Conservation (phyloP, 2,888 invertebrate species). For the Darwinula stevensoni region DNA sequence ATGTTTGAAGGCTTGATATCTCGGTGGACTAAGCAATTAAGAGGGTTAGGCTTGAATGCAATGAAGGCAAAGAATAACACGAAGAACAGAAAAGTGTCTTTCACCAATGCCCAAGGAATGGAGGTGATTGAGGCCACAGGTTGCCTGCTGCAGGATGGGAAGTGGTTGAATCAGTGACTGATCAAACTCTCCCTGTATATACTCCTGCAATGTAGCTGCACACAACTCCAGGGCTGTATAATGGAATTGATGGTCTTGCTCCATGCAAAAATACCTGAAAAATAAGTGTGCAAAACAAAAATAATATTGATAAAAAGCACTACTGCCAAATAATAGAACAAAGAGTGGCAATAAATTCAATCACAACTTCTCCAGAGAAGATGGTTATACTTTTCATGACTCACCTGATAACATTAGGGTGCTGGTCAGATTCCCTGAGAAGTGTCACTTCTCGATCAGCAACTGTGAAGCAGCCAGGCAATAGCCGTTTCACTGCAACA, state of each 20-base stretch:
- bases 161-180: slow-evolving; percentile 26
- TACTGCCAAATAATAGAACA: too few relatives aligned
- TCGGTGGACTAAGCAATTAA: slow-evolving; percentile 39
- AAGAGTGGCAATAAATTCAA: too few relatives aligned
- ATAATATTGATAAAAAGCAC: too few relatives aligned
- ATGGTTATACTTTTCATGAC: slow-evolving; percentile 19
- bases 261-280: slow-evolving; percentile 63
- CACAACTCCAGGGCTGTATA: slow-evolving; percentile 92
- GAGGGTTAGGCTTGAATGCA: too few relatives aligned
- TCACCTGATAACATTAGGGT: slow-evolving; percentile 51
- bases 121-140: slow-evolving; percentile 63
- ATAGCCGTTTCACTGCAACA: slow-evolving; percentile 78
- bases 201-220: slow-evolving; percentile 71
- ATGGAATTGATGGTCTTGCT: slow-evolving; percentile 38
- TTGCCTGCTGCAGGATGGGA: slow-evolving; percentile 53
- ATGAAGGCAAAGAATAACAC: too few relatives aligned
- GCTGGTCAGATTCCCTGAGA: slow-evolving; percentile 74
- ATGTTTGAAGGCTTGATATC: slow-evolving; percentile 98
- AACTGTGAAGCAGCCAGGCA: slow-evolving; percentile 81
- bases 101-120: slow-evolving; percentile 77
- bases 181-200: slow-evolving; percentile 39
- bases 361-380: not conserved
- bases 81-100: slow-evolving; percentile 32
- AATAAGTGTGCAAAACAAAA: slow-evolving; percentile 4
- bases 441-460: slow-evolving; percentile 87